A percentile compares a stretch with the other conserved stretches of the same genome.
Evolutionary conservation across 2,797 vertebrate genomes (phyloP).

Genomic region (Gymnoscopelus microlampas): DNA sequence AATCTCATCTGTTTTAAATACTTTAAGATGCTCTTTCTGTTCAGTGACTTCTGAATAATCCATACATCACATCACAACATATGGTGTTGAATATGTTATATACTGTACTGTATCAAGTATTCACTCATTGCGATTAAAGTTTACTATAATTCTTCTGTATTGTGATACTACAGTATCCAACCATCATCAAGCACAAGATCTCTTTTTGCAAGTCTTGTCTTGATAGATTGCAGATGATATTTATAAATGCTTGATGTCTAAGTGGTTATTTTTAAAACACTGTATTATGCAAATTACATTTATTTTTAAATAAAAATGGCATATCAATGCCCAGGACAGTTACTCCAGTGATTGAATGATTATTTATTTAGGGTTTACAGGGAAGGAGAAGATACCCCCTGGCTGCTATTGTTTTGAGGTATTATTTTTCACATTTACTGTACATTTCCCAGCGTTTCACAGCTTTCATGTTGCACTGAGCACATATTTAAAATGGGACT

Average conservation of each 20-base stretch:
- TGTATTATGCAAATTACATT: constrained; percentile 12
- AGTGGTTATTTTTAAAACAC: constrained; percentile 17
- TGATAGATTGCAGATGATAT: constrained; percentile 19
- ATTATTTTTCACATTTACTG: constrained; percentile 1
- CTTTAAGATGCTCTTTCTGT: no score
- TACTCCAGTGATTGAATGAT: no score
- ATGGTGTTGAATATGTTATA: no score
- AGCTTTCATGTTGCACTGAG: constrained; percentile 17
- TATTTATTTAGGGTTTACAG: no score
- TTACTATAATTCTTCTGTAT: constrained; percentile 15
- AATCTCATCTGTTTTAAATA: no score
- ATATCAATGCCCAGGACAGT: no score
- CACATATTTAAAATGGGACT: constrained; percentile 12
- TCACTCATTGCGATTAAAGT: constrained; percentile 20
- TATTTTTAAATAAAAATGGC: constrained; percentile 5
- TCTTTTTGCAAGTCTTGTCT: constrained; percentile 6
- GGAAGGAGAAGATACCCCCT: no score
- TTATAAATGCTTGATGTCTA: constrained; percentile 34
- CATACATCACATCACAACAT: no score
- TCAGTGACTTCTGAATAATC: no score
- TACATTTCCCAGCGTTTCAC: constrained; percentile 10
- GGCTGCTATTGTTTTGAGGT: neutral
- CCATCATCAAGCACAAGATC: constrained; percentile 1
- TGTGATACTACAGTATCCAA: neutral
- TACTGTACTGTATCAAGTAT: constrained; percentile 16